These are phyloP conservation scores for Rhagoletis pomonella DNA, from an alignment of 1,140 invertebrate species.

Conservation along the genomic window DNA sequence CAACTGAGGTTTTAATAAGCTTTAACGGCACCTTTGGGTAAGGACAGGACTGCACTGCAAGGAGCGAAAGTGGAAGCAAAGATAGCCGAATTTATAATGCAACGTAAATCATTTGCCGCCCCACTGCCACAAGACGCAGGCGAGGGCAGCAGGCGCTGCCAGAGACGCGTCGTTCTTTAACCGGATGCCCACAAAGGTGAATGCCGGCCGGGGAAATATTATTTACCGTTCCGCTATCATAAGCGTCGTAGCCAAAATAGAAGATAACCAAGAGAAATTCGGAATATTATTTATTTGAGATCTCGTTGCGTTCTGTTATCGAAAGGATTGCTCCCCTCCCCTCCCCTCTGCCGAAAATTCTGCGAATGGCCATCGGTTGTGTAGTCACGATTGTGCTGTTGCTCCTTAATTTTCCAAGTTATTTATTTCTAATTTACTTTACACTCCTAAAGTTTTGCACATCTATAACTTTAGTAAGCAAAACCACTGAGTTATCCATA, in stretches of 20 bases:
- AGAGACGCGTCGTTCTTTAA: neutral
- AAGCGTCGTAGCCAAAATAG: neutral
- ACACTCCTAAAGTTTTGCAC: neutral
- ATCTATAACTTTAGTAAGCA: too few species aligned
- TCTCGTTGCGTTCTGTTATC: neutral
- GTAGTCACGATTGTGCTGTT: neutral
- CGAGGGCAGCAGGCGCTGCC: too few species aligned
- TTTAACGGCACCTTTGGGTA: slow-evolving; percentile 52
- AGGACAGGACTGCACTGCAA: neutral
- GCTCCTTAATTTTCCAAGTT: neutral
- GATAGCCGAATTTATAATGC: neutral
- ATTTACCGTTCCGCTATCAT: slow-evolving; percentile 26
- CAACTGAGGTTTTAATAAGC: slow-evolving; percentile 52
- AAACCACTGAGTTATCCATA: too few species aligned
- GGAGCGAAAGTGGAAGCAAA: neutral
- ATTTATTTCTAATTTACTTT: neutral
- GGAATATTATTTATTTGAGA: slow-evolving; percentile 16
- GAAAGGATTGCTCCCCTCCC: neutral
- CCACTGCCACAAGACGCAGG: too few species aligned
- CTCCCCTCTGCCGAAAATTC: neutral
- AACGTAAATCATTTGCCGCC: slow-evolving; percentile 41
- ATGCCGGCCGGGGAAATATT: neutral
- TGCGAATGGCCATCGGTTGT: neutral
- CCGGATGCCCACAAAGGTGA: neutral
- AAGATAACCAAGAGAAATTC: neutral